Evolutionary conservation across 2,888 invertebrate species (phyloP).

Genomic region (Drosophila gaucha): DNA sequence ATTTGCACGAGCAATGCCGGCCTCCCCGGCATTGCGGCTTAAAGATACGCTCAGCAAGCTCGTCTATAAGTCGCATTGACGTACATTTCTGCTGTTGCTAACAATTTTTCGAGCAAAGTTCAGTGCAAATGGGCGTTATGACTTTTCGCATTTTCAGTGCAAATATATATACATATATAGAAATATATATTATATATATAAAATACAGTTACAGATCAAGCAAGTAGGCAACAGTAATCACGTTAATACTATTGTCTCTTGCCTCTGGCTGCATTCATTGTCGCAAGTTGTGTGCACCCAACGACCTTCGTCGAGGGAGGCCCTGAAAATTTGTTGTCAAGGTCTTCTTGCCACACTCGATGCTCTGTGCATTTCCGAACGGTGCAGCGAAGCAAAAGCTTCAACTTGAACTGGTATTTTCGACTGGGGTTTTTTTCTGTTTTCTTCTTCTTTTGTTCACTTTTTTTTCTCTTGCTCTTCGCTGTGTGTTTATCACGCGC

Average conservation of each 20-base stretch:
- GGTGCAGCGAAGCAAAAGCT: constrained; percentile 58
- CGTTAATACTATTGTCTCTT: constrained; percentile 44
- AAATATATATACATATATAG: constrained; percentile 20
- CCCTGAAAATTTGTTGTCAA: constrained; percentile 78
- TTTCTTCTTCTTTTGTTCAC: constrained; percentile 6
- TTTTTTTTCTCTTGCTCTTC: constrained; percentile 34
- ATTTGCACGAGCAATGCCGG: constrained; percentile 42
- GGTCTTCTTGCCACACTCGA: constrained; percentile 52
- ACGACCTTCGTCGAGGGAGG: constrained; percentile 60
- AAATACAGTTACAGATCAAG: constrained; percentile 15
- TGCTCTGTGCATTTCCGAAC: constrained; percentile 68
- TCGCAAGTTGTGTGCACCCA: constrained; percentile 62
- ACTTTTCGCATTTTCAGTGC: constrained; percentile 60
- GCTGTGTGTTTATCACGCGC: constrained; percentile 40
- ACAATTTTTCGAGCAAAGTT: constrained; percentile 69
- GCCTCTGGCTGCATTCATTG: constrained; percentile 64
- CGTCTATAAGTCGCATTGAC: constrained; percentile 15
- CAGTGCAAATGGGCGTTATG: constrained; percentile 61
- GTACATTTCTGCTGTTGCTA: constrained; percentile 24
- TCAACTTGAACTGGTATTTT: constrained; percentile 75
- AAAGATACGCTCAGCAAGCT: constrained; percentile 22
- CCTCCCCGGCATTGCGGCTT: too few relatives aligned
- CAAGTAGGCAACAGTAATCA: constrained; percentile 15
- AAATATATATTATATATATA: constrained; percentile 5
- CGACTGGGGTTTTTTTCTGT: constrained; percentile 48